Evolutionary conservation across 2,797 vertebrate species (phyloP), one percentile per base, ranked within the genome.

Genomic region (Gallinago stenura): DNA sequence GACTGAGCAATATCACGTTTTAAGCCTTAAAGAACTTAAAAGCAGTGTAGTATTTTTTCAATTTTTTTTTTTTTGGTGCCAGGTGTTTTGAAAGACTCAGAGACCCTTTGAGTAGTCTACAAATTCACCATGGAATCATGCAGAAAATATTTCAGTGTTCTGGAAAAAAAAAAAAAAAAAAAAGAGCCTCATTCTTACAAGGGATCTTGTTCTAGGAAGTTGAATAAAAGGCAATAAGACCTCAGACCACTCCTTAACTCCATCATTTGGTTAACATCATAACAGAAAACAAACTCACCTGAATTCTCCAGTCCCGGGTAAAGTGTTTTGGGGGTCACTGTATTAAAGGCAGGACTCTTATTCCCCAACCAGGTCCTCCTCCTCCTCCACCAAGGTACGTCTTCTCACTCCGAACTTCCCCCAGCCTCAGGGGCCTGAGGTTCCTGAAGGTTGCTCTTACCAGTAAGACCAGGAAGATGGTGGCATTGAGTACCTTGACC

Each of bases 91-190:
- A 64, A 84, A 65, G n/a, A 79, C 46, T 71, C 58, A 71, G 45
- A 86, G 82, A 96, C 68, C 70, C 66, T 92, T 78, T 90, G 89
- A 76, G 28, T 64, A 58, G 56, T 66, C 46, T 43, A 93, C 73
- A 62, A 77, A 41, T 71, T 89, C 75, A 43, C 51, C 33, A 28
- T 71, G 78, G 87, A 87, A 95, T 65, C 89, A 93, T 51, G n/a
- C n/a, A 35, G 21, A 69, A 90, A 94, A 45, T 41, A 62, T 69
- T 94, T 88, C 56, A 83, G 3, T 56, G 12, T 86, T 93, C 31
- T 71, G 79, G 75, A 56, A 43, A 95, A 53, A 51, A 95, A 53
- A 51, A 95, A 53, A 51, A 92, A 94, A 92, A 94, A 92, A 94
- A 70, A 66, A 56, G 79, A 89, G n/a, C 69, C 66, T 89, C 11